Conservation (phyloP, 2,888 invertebrate genomes). For the Heliconius sara region DNA sequence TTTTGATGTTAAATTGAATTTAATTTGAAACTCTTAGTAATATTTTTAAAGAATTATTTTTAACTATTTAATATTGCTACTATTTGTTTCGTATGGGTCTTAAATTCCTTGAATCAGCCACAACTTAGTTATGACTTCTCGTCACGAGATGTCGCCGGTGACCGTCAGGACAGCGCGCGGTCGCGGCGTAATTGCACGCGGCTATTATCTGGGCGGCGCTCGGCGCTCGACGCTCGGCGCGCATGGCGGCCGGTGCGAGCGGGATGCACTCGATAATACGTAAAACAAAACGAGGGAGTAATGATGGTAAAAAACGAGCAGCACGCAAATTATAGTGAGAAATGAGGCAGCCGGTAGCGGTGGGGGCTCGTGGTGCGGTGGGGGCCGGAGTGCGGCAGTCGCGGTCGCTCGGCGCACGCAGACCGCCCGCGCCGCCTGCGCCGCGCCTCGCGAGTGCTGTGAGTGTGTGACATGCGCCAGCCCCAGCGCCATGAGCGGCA, state of each 20-base stretch:
- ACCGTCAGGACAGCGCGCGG: slow-evolving; percentile 51
- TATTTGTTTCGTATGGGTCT: not conserved
- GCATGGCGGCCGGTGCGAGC: slow-evolving; percentile 84
- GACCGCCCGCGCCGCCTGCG: slow-evolving; percentile 73
- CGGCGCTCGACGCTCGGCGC: slow-evolving; percentile 76
- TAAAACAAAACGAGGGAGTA: slow-evolving; percentile 84
- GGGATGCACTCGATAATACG: slow-evolving; percentile 85
- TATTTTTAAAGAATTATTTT: not conserved
- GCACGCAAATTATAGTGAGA: slow-evolving; percentile 85
- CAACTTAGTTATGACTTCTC: slow-evolving; percentile 57
- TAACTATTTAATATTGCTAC: not conserved
- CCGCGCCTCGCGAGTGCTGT: slow-evolving; percentile 76
- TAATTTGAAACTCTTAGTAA: not conserved
- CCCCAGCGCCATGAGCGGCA: slow-evolving; percentile 78
- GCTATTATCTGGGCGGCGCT: slow-evolving; percentile 84
- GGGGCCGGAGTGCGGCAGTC: slow-evolving; percentile 76
- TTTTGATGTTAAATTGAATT: not conserved
- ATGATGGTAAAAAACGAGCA: slow-evolving; percentile 84
- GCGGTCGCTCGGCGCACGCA: slow-evolving; percentile 75
- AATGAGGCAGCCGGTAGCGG: slow-evolving; percentile 84
- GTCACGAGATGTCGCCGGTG: slow-evolving; percentile 73
- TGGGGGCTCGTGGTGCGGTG: slow-evolving; percentile 75
- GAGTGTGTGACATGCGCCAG: slow-evolving; percentile 78
- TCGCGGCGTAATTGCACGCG: slow-evolving; percentile 76
- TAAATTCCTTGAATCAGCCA: not conserved